Evolutionary conservation across 2,888 invertebrate genomes (phyloP).

Genomic region (Hoplodrina blanda): DNA sequence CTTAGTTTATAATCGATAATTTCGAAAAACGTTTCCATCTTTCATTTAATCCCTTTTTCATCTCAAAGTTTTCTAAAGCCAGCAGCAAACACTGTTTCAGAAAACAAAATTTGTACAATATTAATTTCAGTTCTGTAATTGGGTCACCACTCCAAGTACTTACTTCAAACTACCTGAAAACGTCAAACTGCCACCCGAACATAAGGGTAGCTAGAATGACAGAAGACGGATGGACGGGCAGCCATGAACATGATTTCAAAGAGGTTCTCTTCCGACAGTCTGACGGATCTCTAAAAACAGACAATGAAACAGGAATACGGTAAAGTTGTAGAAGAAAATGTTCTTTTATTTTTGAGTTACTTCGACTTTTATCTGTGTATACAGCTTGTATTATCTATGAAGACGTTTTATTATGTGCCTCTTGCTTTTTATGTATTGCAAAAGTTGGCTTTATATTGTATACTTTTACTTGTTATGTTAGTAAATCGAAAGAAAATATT

Average conservation of each 20-base stretch:
- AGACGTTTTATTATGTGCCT: conserved; percentile 1
- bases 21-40: background rate
- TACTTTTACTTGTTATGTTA: background rate
- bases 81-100: background rate
- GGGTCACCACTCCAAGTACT: conserved; percentile 1
- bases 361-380: conserved; percentile 37
- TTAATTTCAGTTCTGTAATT: conserved; percentile 27
- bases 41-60: background rate
- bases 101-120: conserved; percentile 12
- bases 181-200: conserved; percentile 25
- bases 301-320: conserved; percentile 50
- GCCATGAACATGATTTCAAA: conserved; percentile 14
- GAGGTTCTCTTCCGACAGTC: background rate
- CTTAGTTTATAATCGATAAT: too few species aligned
- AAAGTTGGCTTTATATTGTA: background rate
- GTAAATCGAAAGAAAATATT: background rate
- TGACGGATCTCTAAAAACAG: conserved; percentile 47
- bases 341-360: conserved; percentile 35
- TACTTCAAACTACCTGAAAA: conserved; percentile 15
- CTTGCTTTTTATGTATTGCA: background rate
- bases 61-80: background rate
- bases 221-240: background rate
- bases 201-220: conserved; percentile 6
- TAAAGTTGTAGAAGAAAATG: conserved; percentile 51
- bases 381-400: conserved; percentile 33